Evolutionary conservation across 2,888 invertebrate genomes (phyloP).

Genomic region (Polietes domitor): DNA sequence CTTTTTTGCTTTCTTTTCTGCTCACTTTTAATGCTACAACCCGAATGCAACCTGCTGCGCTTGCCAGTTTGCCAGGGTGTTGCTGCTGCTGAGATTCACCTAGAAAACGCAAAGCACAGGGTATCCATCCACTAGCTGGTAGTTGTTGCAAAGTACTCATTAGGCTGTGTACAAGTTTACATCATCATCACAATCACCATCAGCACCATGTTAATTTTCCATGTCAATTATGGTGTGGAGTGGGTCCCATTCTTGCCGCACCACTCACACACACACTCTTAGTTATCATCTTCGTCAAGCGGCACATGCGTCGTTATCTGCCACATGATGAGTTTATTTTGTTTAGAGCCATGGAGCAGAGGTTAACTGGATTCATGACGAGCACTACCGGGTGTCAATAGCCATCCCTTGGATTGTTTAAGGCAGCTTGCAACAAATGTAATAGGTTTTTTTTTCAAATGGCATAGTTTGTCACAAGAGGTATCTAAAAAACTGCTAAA

Average conservation of each 20-base stretch:
- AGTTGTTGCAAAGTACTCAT: conserved; percentile 13
- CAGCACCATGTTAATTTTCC: conserved; percentile 45
- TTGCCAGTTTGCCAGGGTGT: too few relatives aligned
- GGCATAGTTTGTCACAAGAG: too few relatives aligned
- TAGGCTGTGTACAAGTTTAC: conserved; percentile 27
- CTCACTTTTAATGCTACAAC: neutral
- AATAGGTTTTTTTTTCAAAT: too few relatives aligned
- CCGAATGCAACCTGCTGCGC: neutral
- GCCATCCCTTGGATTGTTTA: too few relatives aligned
- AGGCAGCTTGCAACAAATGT: too few relatives aligned
- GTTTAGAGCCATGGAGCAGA: neutral
- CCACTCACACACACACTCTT: neutral
- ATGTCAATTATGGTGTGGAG: conserved; percentile 45
- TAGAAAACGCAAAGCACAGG: conserved; percentile 19
- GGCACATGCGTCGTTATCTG: neutral
- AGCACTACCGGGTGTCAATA: too few relatives aligned
- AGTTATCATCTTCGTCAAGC: neutral
- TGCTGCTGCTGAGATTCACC: conserved; percentile 1
- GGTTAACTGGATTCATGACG: neutral
- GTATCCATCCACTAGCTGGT: neutral
- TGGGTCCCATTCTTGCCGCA: neutral
- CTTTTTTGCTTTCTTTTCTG: neutral
- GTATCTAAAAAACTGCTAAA: too few relatives aligned
- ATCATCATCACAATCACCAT: conserved; percentile 7
- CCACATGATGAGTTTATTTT: neutral